Percentiles rank a stretch among this genome's conserved stretches.
phyloP scores from a whole-genome alignment of 2,113 vertebrate species.

The Poecilia latipinna region DNA sequence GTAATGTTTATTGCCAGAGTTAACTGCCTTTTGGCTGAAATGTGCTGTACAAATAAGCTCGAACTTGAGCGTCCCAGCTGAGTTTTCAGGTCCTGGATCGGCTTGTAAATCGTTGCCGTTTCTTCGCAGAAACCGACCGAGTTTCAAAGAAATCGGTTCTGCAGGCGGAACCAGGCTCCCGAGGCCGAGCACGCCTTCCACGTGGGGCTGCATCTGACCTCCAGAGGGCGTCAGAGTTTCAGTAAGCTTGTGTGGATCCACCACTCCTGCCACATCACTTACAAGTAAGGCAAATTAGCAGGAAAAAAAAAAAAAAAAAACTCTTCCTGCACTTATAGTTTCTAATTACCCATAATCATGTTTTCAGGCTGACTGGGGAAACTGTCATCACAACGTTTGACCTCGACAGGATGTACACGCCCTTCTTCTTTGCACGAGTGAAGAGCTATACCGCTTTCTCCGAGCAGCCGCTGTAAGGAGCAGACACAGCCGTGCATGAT shows the following conservation, averaged over 20 bases:
- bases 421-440: constrained; percentile 94
- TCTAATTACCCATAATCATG: background rate
- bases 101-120: background rate
- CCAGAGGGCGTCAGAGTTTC: constrained; percentile 91
- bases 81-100: background rate
- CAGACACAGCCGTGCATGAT: constrained; percentile 24
- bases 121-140: constrained; percentile 86
- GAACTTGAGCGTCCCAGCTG: background rate
- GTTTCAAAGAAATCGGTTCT: constrained; percentile 91
- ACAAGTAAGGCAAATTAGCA: constrained; percentile 82
- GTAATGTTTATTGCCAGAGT: no score
- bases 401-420: constrained; percentile 96
- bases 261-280: constrained; percentile 95
- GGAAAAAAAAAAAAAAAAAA: background rate
- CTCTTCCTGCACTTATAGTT: background rate
- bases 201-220: constrained; percentile 91
- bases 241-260: constrained; percentile 97
- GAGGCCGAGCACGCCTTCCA: constrained; percentile 96
- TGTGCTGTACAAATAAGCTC: background rate
- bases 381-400: constrained; percentile 93
- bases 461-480: constrained; percentile 89
- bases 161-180: constrained; percentile 85
- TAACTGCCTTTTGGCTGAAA: no score
- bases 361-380: constrained; percentile 90
- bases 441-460: constrained; percentile 97